Evolutionary conservation across 1,140 invertebrate species (phyloP), one percentile per base, ranked within the genome.

Genomic region (Alviniconcha marisindica): DNA sequence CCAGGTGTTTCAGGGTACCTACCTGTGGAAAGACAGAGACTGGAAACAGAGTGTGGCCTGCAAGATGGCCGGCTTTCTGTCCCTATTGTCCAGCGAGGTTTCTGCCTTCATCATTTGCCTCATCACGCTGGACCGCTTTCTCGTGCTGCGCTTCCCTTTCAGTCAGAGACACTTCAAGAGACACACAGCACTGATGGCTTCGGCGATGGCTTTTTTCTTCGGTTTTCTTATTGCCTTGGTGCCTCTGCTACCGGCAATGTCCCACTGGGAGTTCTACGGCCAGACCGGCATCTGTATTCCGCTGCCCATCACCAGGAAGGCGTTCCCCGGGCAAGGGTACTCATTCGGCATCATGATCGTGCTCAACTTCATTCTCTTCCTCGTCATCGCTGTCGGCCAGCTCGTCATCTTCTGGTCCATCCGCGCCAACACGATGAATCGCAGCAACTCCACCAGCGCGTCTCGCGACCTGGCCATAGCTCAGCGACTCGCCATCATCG

Each of bases 91-190:
- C 33, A 86, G 81, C 33, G 87, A 91, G 77, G 86, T 85, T n/a
- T 91, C 89, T 0, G 85, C 87, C 18, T 81, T 87, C 42, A 88
- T 89, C 81, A 82, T 91, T 21, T 84, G 84, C 38, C 54, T 90
- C 5, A 90, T 91, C 66, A 88, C 90, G 1, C 15, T 89, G 10
- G 90, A 91, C 56, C 69, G 90, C 28, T 86, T 86, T 56, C n/a
- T 91, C 2, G 82, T 78, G 1, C 81, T 91, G 21, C 85, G 86
- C 18, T 89, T 84, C 79, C 90, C 90, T 18, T 89, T 91, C 38
- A 42, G 82, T 18, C 66, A 85, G 15, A 7, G 44, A 18, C n/a
- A 63, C 4, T 56, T 87, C 7, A 81, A 36, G 28, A 40, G 60
- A 4, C 84, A 42, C 56, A 31, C 60, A 1, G 82, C 86, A 10